These are phyloP conservation scores for Syrmaticus mikado DNA, from an alignment of 2,113 vertebrate species.

Conservation along the genomic window DNA sequence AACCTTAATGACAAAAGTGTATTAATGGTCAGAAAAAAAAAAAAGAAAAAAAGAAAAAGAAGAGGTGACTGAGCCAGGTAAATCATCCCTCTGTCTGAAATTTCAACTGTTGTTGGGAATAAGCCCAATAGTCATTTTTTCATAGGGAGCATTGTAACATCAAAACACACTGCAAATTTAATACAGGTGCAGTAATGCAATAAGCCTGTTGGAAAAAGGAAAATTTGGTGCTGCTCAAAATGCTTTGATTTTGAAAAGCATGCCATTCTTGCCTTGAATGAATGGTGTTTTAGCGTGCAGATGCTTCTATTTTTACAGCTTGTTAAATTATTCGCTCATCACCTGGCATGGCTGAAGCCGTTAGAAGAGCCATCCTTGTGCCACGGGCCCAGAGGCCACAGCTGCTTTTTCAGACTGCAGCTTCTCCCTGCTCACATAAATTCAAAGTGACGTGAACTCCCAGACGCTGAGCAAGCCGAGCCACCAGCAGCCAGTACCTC, in stretches of 20 bases:
- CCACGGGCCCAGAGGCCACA: not conserved
- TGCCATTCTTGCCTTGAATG: not conserved
- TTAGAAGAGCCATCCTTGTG: not conserved
- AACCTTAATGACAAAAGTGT: not conserved
- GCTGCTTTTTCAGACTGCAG: not conserved
- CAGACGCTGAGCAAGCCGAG: not conserved
- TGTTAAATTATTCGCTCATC: not conserved
- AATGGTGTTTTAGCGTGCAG: not conserved
- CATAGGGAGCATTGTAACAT: not conserved
- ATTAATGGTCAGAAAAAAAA: not conserved
- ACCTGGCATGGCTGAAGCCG: not conserved
- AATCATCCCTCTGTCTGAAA: not conserved
- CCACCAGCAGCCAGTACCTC: not conserved
- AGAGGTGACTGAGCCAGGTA: not conserved
- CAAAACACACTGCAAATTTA: not conserved
- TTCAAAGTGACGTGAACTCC: not conserved
- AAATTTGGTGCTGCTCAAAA: slow-evolving; percentile 24
- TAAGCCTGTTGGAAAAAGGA: not conserved
- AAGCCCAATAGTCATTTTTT: not conserved
- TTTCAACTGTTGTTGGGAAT: not conserved
- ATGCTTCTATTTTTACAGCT: slow-evolving; percentile 30
- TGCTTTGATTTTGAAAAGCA: not conserved
- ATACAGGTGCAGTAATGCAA: not conserved
- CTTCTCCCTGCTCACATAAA: not conserved
- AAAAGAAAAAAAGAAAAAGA: not conserved